A percentile compares a stretch with the other conserved stretches of the same genome.
These are phyloP conservation scores for Mirza zaza DNA, from an alignment of 2,113 vertebrate species.

Conservation along the genomic window DNA sequence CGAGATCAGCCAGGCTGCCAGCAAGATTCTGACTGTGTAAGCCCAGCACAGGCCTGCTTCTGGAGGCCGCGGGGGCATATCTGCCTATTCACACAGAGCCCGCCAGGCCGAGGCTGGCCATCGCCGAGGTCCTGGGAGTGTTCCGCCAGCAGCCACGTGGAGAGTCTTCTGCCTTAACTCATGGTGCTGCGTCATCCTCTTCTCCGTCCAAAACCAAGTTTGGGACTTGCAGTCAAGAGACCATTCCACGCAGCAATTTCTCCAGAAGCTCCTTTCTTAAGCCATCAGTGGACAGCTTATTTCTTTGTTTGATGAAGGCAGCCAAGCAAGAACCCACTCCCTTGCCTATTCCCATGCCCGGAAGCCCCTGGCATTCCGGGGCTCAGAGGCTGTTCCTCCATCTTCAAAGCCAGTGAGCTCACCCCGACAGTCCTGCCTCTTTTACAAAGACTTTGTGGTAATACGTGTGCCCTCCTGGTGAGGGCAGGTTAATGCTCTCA, in stretches of 20 bases:
- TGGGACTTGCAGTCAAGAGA: neutral
- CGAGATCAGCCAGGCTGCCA: neutral
- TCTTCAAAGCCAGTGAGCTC: neutral
- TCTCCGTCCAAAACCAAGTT: neutral
- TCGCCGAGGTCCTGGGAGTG: rapidly evolving
- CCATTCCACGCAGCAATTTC: neutral
- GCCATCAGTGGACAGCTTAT: neutral
- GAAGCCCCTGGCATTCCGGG: rapidly evolving
- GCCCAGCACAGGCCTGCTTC: neutral
- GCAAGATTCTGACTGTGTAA: neutral
- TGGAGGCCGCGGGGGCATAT: neutral
- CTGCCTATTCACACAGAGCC: rapidly evolving
- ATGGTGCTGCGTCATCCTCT: neutral
- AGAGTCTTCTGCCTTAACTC: neutral
- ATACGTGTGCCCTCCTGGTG: neutral
- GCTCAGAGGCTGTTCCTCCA: neutral
- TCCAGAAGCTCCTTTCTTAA: neutral
- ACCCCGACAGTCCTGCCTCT: neutral
- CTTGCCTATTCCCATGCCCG: neutral
- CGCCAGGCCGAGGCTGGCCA: rapidly evolving
- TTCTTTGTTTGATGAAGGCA: neutral
- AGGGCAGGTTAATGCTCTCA: neutral
- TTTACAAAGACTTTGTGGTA: neutral
- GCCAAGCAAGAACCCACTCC: no score
- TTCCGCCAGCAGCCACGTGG: no score